Percentiles rank a stretch among this genome's conserved stretches.
phyloP scores from a whole-genome alignment of 2,113 vertebrate genomes.

The Brachypteracias leptosomus region DNA sequence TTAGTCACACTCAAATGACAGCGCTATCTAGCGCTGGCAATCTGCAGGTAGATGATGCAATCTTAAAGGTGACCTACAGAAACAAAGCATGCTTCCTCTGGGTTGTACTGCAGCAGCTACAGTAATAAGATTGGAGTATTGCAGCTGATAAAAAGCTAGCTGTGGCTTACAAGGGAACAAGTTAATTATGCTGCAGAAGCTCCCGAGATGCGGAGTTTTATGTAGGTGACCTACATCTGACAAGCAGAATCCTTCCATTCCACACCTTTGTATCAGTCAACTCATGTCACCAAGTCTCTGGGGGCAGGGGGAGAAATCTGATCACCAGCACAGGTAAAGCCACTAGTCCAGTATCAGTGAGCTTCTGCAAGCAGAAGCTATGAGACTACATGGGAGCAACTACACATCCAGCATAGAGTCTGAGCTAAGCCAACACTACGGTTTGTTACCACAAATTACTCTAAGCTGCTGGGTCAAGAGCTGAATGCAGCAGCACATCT shows the following conservation, averaged over 20 bases:
- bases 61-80: conserved; percentile 66
- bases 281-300: not conserved
- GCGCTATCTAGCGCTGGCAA: conserved; percentile 23
- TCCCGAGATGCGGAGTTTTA: conserved; percentile 14
- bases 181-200: conserved; percentile 29
- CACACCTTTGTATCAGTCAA: not conserved
- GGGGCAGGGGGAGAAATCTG: not conserved
- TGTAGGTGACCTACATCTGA: conserved; percentile 46
- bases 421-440: not conserved
- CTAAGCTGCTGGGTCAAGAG: not conserved
- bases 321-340: not conserved
- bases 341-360: not conserved
- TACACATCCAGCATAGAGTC: not conserved
- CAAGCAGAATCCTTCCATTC: not conserved
- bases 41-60: conserved; percentile 64
- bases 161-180: conserved; percentile 1
- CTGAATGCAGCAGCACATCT: not conserved
- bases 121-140: not conserved
- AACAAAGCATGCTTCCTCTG: not conserved
- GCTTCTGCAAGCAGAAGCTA: not conserved
- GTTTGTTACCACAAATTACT: not conserved
- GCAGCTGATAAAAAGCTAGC: not conserved
- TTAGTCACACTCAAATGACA: conserved; percentile 57
- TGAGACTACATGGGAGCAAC: not conserved
- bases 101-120: not conserved